Percentiles rank a stretch among this genome's conserved stretches.
Evolutionary conservation across 2,888 invertebrate genomes (phyloP).

Genomic region (Pristionchus mayeri): DNA sequence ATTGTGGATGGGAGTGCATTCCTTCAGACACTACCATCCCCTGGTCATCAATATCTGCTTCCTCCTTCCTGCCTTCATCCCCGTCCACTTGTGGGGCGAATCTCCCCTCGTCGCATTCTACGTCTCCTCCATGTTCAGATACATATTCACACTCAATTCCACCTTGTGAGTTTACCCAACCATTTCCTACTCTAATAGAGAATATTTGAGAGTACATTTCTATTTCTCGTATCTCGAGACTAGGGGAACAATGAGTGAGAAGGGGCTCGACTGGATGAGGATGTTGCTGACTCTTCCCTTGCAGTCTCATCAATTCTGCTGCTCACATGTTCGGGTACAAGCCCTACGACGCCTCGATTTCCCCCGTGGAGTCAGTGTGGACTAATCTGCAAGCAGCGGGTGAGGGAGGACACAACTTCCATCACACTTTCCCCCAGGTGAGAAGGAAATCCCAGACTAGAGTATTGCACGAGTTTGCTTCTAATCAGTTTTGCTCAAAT

Average conservation of each 20-base stretch:
- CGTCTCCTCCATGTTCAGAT: constrained; percentile 86
- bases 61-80: constrained; percentile 86
- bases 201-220: no score
- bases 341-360: constrained; percentile 86
- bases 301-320: constrained; percentile 88
- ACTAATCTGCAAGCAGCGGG: constrained; percentile 74
- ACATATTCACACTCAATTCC: constrained; percentile 88
- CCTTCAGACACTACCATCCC: constrained; percentile 83
- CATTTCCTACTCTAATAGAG: no score
- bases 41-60: constrained; percentile 87
- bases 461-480: no score
- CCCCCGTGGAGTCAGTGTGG: constrained; percentile 73
- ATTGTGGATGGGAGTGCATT: background rate
- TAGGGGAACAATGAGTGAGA: no score
- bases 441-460: background rate
- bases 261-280: no score
- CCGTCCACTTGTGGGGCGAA: constrained; percentile 89
- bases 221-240: no score
- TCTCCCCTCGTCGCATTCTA: constrained; percentile 86
- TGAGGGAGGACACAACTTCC: constrained; percentile 79
- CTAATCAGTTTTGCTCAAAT: no score
- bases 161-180: constrained; percentile 84
- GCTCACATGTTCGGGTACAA: constrained; percentile 91
- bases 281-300: no score
- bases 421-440: constrained; percentile 79